Percentiles rank a stretch among this genome's conserved stretches.
phyloP scores from a whole-genome alignment of 2,888 invertebrate species.

The Cerceris ruficornis region DNA sequence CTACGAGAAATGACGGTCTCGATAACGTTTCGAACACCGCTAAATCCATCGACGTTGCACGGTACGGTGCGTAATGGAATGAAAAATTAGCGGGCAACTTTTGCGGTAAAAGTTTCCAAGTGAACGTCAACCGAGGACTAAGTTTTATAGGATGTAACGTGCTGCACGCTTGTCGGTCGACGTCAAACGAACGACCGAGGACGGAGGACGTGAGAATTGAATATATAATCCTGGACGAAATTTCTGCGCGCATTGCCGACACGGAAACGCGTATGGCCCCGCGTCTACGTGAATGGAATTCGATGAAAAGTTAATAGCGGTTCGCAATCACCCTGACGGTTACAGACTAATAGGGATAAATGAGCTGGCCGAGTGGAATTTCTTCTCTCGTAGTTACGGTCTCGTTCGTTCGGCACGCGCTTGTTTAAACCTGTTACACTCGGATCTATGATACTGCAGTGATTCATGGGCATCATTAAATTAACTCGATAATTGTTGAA shows the following conservation, averaged over 20 bases:
- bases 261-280: neutral
- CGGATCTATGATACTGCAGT: too few relatives aligned
- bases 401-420: too few relatives aligned
- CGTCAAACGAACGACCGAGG: neutral
- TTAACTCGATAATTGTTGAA: too few relatives aligned
- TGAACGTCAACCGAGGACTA: neutral
- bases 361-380: too few relatives aligned
- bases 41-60: too few relatives aligned
- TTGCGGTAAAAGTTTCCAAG: neutral
- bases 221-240: neutral
- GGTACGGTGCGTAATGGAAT: neutral
- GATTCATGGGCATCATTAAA: too few relatives aligned
- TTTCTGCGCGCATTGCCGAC: neutral
- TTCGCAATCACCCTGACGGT: too few relatives aligned
- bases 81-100: neutral
- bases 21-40: too few relatives aligned
- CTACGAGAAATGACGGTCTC: too few relatives aligned
- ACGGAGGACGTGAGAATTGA: neutral
- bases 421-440: too few relatives aligned
- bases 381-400: too few relatives aligned
- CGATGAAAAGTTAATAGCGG: neutral
- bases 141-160: neutral
- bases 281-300: neutral
- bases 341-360: too few relatives aligned
- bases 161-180: neutral